phyloP scores from a whole-genome alignment of 2,797 vertebrate genomes.

The Knipowitschia caucasica region DNA sequence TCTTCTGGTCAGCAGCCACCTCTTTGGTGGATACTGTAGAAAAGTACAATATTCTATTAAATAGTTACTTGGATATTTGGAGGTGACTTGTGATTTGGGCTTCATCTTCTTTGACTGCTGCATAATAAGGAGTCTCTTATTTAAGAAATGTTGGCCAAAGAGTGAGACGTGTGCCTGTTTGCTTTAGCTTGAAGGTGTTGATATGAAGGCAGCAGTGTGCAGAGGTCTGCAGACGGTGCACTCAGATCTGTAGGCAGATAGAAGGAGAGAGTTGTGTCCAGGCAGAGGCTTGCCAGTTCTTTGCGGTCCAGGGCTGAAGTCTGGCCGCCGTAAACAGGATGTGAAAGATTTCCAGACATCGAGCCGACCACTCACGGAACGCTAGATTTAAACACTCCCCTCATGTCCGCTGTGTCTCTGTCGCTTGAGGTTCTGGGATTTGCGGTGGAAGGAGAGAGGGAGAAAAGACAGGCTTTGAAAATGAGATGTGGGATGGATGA shows the following conservation, averaged over 20 bases:
- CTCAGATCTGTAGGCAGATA: conserved; percentile 47
- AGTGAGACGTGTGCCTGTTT: conserved; percentile 42
- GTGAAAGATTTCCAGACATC: conserved; percentile 81
- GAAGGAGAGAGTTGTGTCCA: conserved; percentile 58
- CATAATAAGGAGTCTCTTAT: conserved; percentile 42
- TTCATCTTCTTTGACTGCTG: conserved; percentile 17
- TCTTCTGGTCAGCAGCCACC: conserved; percentile 40
- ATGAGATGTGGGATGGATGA: conserved; percentile 72
- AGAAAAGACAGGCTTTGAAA: conserved; percentile 72
- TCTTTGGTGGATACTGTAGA: conserved; percentile 54
- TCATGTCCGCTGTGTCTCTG: conserved; percentile 54
- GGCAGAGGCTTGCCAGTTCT: conserved; percentile 66
- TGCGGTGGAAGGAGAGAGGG: conserved; percentile 71
- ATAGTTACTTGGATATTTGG: conserved; percentile 48
- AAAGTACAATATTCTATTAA: conserved; percentile 53
- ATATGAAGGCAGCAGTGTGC: conserved; percentile 45
- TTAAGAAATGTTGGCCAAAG: conserved; percentile 23
- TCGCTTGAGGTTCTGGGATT: conserved; percentile 70
- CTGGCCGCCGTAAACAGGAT: conserved; percentile 82
- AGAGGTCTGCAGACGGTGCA: conserved; percentile 38
- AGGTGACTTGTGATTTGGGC: conserved; percentile 40
- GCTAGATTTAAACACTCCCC: conserved; percentile 77
- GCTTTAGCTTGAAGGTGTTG: conserved; percentile 55
- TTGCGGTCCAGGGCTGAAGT: conserved; percentile 75
- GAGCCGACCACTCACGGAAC: conserved; percentile 77